A percentile compares a stretch with the other conserved stretches of the same genome.
Conservation (phyloP, 2,888 invertebrate genomes). For the Andricus curvator region DNA sequence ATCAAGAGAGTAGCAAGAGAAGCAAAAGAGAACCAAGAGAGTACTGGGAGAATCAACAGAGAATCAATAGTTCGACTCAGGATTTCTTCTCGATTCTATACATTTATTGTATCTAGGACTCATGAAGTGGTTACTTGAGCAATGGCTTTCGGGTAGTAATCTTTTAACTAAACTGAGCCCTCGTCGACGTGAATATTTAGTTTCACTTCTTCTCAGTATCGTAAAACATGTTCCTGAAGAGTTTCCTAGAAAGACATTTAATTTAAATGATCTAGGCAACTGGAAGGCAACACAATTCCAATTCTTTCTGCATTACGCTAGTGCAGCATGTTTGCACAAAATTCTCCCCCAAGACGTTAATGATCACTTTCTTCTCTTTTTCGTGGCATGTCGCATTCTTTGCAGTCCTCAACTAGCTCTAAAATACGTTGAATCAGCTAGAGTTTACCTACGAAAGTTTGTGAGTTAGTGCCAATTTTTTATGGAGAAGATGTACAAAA, state of each 20-base stretch:
- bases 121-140: constrained; percentile 38
- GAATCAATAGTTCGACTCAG: too few species aligned
- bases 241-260: constrained; percentile 56
- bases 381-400: constrained; percentile 50
- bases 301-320: constrained; percentile 45
- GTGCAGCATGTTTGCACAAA: constrained; percentile 47
- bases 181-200: background rate
- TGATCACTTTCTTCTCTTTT: constrained; percentile 52
- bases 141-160: background rate
- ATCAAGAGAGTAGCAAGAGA: too few species aligned
- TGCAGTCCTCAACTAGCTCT: constrained; percentile 42
- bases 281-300: constrained; percentile 57
- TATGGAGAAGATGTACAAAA: constrained; percentile 53
- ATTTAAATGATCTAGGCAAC: constrained; percentile 41
- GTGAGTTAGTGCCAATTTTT: constrained; percentile 51
- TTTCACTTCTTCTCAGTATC: constrained; percentile 7
- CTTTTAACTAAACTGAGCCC: background rate
- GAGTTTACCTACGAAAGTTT: constrained; percentile 42
- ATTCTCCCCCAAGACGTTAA: constrained; percentile 48
- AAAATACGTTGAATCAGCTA: constrained; percentile 43
- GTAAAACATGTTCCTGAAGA: constrained; percentile 43
- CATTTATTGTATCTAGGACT: constrained; percentile 49
- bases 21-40: too few species aligned
- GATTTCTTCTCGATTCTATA: constrained; percentile 47
- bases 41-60: too few species aligned